A percentile compares a stretch with the other conserved stretches of the same genome.
Conservation (phyloP, 1,140 invertebrate species). For the Ceratosolen fusciceps region DNA sequence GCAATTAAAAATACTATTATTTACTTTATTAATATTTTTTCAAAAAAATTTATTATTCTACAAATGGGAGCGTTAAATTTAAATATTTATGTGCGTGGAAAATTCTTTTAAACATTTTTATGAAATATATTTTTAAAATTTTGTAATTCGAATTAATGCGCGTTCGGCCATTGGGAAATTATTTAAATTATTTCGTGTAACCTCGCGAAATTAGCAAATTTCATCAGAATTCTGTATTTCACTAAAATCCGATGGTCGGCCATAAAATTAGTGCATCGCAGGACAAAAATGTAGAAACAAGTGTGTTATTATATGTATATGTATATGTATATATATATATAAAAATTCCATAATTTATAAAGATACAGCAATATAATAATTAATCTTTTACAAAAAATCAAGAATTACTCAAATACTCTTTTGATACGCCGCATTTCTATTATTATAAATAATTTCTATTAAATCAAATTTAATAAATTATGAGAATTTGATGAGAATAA, state of each 20-base stretch:
- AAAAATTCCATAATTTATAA: neutral
- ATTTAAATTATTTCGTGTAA: neutral
- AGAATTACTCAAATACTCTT: neutral
- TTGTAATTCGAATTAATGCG: neutral
- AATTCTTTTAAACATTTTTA: neutral
- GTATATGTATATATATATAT: too few species aligned
- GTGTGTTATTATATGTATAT: too few species aligned
- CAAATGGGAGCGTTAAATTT: neutral
- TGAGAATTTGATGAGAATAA: too few species aligned
- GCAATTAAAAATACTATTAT: neutral
- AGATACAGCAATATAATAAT: neutral
- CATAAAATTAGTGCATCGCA: neutral
- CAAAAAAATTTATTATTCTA: neutral
- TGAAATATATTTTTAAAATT: neutral
- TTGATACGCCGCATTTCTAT: too few species aligned
- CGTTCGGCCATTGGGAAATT: neutral
- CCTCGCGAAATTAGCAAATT: neutral
- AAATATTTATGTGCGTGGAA: neutral
- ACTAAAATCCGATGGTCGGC: neutral
- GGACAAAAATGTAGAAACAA: too few species aligned
- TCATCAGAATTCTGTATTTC: neutral
- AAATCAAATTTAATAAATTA: too few species aligned
- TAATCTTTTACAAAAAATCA: slow-evolving; percentile 3
- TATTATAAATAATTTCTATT: too few species aligned
- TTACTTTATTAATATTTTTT: neutral